phyloP scores from a whole-genome alignment of 2,888 invertebrate genomes.

The Pyrrhosoma nymphula region DNA sequence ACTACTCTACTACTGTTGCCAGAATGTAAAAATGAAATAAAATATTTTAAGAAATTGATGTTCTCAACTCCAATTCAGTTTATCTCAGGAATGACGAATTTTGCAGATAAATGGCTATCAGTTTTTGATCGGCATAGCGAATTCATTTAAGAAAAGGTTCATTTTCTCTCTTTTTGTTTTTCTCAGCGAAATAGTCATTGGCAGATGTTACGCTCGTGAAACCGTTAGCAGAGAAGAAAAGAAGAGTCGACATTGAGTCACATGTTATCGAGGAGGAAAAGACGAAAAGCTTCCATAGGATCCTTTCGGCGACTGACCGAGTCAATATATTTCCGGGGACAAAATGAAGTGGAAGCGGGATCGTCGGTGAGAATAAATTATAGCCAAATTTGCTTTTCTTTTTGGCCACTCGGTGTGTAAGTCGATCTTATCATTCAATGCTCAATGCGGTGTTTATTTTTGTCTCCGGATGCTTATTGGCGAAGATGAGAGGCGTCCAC shows the following conservation, averaged over 20 bases:
- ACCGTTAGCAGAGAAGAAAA: not conserved
- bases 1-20: too few species aligned
- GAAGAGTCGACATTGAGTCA: not conserved
- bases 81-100: too few species aligned
- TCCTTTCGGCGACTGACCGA: not conserved
- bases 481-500: not conserved
- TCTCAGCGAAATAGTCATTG: too few species aligned
- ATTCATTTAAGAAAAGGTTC: too few species aligned
- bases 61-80: too few species aligned
- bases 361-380: not conserved
- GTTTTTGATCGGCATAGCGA: too few species aligned
- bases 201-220: not conserved
- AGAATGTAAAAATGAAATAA: too few species aligned
- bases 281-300: not conserved
- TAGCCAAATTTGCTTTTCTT: not conserved
- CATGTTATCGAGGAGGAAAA: not conserved
- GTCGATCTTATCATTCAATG: conserved; percentile 30
- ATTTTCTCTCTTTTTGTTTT: too few species aligned
- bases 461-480: conserved; percentile 1
- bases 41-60: too few species aligned
- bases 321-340: not conserved
- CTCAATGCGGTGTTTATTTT: conserved; percentile 5
- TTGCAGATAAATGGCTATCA: too few species aligned
- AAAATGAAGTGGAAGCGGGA: not conserved
- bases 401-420: not conserved